Percentiles rank a stretch among this genome's conserved stretches.
Conservation (phyloP, 2,113 vertebrate genomes). For the Morone chrysops region DNA sequence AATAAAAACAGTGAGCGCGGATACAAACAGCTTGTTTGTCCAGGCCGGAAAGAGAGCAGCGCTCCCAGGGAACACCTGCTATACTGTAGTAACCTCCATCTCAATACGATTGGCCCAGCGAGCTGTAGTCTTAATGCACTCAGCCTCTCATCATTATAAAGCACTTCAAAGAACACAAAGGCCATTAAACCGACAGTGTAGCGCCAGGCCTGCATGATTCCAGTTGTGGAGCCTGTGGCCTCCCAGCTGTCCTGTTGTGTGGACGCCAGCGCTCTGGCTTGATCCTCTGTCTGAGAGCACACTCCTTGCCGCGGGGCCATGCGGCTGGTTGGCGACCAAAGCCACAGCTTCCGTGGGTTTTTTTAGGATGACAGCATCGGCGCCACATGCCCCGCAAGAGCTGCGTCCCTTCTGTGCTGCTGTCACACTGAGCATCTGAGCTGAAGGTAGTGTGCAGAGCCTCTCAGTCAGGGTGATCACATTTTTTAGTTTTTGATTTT, state of each 20-base stretch:
- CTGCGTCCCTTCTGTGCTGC: slow-evolving; percentile 17
- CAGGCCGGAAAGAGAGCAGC: not conserved
- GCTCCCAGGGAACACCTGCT: slow-evolving; percentile 36
- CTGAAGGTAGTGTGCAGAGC: not conserved
- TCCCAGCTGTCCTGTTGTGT: slow-evolving; percentile 56
- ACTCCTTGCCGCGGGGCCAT: slow-evolving; percentile 55
- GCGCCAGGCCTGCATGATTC: slow-evolving; percentile 8
- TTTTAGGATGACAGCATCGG: slow-evolving; percentile 47
- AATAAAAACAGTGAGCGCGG: slow-evolving; percentile 32
- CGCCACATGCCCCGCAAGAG: not conserved
- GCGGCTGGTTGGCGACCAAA: slow-evolving; percentile 54
- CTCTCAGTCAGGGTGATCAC: not conserved
- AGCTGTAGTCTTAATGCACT: slow-evolving; percentile 48
- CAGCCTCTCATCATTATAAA: slow-evolving; percentile 40
- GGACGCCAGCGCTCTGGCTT: slow-evolving; percentile 41
- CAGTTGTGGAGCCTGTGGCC: slow-evolving; percentile 53
- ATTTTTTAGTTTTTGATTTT: not conserved
- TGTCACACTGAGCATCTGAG: slow-evolving; percentile 7
- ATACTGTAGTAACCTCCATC: slow-evolving; percentile 31
- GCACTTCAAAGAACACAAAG: slow-evolving; percentile 60
- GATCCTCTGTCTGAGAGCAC: slow-evolving; percentile 53
- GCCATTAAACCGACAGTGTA: slow-evolving; percentile 28
- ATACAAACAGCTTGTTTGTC: slow-evolving; percentile 45
- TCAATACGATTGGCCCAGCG: slow-evolving; percentile 28
- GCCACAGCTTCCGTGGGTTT: slow-evolving; percentile 54